Base-by-base conservation (phyloP, 2,888 invertebrate species). In the Euphydryas editha region DNA sequence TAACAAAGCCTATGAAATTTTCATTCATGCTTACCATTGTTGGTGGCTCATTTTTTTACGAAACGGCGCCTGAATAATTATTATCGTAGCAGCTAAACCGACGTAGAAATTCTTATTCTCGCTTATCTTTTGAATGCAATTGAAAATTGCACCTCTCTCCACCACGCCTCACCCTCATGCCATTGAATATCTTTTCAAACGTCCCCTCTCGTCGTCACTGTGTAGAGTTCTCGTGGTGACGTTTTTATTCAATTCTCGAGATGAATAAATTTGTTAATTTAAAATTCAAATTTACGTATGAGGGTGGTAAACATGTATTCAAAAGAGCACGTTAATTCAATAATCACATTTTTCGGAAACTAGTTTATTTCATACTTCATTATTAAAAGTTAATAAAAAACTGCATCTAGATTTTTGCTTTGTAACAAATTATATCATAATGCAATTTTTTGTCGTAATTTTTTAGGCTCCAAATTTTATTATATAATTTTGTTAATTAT, bases 111-210 rank as follows among this genome's bases (percentile, higher is more conserved):
- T 56, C 58, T 77, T 81, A 77, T 78, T 70, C 67, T 60, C 62
- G 78, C 74, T 75, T 80, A 80, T 81, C 78, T 80, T 75, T 74
- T 80, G 80, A 82, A 78, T 83, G 84, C 81, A 83, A 78, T 79
- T 81, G 79, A 75, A 82, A 85, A 86, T 86, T 85, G 83, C 85
- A 83, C 81, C 80, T 77, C 71, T 78, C 76, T 72, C 74, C 76
- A 76, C 75, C 76, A 76, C 73, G 69, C 70, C 77, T 75, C 72
- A 73, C 78, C 78, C 81, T 81, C 80, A 72, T 78, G 64, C 72
- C 75, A 74, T 78, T 79, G 80, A 83, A 78, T 78, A 73, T 77
- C 82, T 84, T 84, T 86, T 83, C 78, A 84, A 81, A 80, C 78
- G 68, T 72, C 84, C 87, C 87, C 84, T 84, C 75, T 73, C 68